A percentile compares a stretch with the other conserved stretches of the same genome.
phyloP scores from a whole-genome alignment of 1,140 invertebrate species.

The Trichonephila inaurata region DNA sequence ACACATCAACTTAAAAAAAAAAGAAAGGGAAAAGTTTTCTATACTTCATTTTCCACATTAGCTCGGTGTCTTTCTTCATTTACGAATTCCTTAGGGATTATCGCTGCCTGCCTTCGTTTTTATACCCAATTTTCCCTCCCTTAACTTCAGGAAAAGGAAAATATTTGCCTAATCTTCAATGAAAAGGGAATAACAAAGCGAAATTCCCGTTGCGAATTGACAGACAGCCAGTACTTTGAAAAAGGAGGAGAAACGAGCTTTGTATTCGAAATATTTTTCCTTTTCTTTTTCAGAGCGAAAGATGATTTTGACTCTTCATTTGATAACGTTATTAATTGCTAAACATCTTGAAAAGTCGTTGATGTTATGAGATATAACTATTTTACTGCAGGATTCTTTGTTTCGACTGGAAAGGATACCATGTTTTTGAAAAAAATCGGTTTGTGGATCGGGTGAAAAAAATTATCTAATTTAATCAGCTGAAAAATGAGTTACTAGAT shows the following conservation, averaged over 20 bases:
- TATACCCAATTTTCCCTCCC: neutral
- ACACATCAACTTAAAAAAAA: neutral
- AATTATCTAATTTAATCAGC: neutral
- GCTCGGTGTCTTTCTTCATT: slow-evolving; percentile 1
- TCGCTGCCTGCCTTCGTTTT: neutral
- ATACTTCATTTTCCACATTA: neutral
- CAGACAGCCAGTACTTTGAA: neutral
- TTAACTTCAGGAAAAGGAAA: neutral
- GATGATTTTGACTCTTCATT: neutral
- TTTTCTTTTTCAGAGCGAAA: neutral
- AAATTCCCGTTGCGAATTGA: neutral
- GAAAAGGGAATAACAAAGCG: slow-evolving; percentile 2
- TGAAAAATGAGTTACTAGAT: too few species aligned
- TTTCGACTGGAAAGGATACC: too few species aligned
- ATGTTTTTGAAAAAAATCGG: too few species aligned
- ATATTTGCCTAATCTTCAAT: slow-evolving; percentile 30
- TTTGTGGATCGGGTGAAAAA: too few species aligned
- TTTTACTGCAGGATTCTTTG: neutral
- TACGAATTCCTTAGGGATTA: neutral
- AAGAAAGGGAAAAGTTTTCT: neutral
- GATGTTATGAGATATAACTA: neutral
- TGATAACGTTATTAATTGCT: neutral
- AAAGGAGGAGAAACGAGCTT: neutral
- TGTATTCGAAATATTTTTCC: neutral
- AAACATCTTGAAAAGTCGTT: neutral